A percentile compares a stretch with the other conserved stretches of the same genome.
phyloP scores from a whole-genome alignment of 37 sponge, comb jelly and placozoan species.

The Theonella swinhoei region DNA sequence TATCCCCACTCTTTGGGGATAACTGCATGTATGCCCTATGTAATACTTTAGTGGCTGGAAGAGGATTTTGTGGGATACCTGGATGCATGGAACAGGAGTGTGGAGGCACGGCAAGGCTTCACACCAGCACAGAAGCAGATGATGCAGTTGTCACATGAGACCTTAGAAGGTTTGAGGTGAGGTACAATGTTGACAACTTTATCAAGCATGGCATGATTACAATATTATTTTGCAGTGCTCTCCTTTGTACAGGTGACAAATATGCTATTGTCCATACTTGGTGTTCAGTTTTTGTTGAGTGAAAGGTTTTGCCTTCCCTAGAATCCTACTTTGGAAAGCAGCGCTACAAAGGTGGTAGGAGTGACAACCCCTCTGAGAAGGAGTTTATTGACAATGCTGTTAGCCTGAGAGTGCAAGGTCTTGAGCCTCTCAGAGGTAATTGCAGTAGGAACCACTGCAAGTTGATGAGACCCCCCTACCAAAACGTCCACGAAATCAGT shows the following conservation, averaged over 20 bases:
- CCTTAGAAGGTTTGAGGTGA: too few species aligned
- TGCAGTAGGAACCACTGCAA: not conserved
- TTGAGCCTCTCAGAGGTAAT: conserved; percentile 44
- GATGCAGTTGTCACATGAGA: too few species aligned
- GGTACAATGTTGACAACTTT: too few species aligned
- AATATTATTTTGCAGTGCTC: not conserved
- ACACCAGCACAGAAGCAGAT: too few species aligned
- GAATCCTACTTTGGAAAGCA: conserved; percentile 58
- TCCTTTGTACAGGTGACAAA: conserved; percentile 34
- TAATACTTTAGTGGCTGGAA: conserved; percentile 27
- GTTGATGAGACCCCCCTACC: too few species aligned
- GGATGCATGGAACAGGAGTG: conserved; percentile 13
- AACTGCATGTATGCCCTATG: too few species aligned
- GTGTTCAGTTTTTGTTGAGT: conserved; percentile 18
- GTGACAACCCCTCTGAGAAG: conserved; percentile 37
- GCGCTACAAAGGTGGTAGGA: conserved; percentile 20
- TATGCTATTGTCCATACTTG: conserved; percentile 3
- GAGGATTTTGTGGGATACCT: conserved; percentile 3
- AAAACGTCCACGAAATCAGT: too few species aligned
- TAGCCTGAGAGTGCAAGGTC: conserved; percentile 22
- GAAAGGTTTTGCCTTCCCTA: conserved; percentile 22
- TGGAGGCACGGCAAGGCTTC: too few species aligned
- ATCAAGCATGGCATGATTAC: too few species aligned
- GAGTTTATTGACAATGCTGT: conserved; percentile 31
- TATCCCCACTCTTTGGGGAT: too few species aligned